A percentile compares a stretch with the other conserved stretches of the same genome.
Evolutionary conservation across 2,113 vertebrate genomes (phyloP).

Genomic region (Megalops atlanticus): DNA sequence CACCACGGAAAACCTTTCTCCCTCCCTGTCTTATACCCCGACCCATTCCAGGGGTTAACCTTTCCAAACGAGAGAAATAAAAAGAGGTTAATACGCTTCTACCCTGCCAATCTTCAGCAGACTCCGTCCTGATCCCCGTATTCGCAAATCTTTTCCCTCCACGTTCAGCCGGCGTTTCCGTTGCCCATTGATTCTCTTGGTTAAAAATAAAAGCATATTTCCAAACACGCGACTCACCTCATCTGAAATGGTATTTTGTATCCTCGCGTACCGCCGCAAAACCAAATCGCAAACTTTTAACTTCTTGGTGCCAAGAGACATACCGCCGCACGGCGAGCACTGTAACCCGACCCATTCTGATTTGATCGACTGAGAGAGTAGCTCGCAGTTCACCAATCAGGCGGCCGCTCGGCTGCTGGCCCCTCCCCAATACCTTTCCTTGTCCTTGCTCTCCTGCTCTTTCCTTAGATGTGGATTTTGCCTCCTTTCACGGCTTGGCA

Average conservation of each 20-base stretch:
- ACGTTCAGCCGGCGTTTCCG: constrained; percentile 44
- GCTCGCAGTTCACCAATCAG: constrained; percentile 62
- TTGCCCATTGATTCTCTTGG: constrained; percentile 19
- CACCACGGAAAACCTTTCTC: constrained; percentile 47
- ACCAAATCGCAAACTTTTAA: constrained; percentile 54
- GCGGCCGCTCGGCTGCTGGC: constrained; percentile 57
- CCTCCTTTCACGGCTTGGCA: constrained; percentile 57
- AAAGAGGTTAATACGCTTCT: constrained; percentile 7
- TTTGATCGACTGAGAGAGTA: constrained; percentile 71
- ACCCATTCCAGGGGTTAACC: constrained; percentile 42
- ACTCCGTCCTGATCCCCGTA: not conserved
- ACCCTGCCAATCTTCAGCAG: constrained; percentile 35
- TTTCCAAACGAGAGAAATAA: constrained; percentile 47
- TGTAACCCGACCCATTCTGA: constrained; percentile 84
- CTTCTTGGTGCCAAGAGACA: constrained; percentile 61
- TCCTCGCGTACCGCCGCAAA: constrained; percentile 55
- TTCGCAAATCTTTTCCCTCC: constrained; percentile 34
- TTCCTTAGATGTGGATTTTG: constrained; percentile 59
- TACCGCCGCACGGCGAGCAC: constrained; percentile 77
- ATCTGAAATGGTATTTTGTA: constrained; percentile 58
- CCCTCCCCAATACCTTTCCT: constrained; percentile 62
- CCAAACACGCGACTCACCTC: constrained; percentile 67
- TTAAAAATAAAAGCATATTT: constrained; percentile 35
- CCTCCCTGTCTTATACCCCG: constrained; percentile 45
- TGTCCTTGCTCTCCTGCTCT: not conserved